Evolutionary conservation across 2,888 invertebrate genomes (phyloP).

Genomic region (Aphrophora alni): DNA sequence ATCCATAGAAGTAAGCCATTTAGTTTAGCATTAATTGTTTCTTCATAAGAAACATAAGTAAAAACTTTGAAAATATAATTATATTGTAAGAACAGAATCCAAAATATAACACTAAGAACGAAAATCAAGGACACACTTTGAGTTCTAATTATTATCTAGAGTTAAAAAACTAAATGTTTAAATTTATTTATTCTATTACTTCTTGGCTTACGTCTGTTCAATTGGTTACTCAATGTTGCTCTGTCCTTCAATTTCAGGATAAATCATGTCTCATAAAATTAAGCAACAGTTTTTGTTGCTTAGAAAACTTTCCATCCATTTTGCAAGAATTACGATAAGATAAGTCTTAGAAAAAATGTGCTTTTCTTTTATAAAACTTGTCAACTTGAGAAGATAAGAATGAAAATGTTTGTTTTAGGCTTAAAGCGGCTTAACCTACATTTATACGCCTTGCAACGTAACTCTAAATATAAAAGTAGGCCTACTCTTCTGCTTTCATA

Average conservation of each 20-base stretch:
- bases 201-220: no score
- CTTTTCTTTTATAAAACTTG: background rate
- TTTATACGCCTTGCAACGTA: background rate
- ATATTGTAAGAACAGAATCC: no score
- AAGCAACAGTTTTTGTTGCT: background rate
- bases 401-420: background rate
- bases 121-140: no score
- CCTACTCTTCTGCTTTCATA: background rate
- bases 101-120: no score
- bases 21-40: no score
- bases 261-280: background rate
- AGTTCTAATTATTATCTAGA: no score
- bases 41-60: no score
- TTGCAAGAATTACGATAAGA: background rate
- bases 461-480: background rate
- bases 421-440: background rate
- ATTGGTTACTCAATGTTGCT: no score
- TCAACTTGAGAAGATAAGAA: background rate
- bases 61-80: no score
- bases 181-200: no score
- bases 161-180: no score
- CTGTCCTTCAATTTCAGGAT: background rate
- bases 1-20: no score
- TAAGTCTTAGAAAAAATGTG: background rate
- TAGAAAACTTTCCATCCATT: slow-evolving; percentile 1